These are phyloP conservation scores for Agrypnus murinus DNA, from an alignment of 2,888 invertebrate genomes.

Conservation along the genomic window DNA sequence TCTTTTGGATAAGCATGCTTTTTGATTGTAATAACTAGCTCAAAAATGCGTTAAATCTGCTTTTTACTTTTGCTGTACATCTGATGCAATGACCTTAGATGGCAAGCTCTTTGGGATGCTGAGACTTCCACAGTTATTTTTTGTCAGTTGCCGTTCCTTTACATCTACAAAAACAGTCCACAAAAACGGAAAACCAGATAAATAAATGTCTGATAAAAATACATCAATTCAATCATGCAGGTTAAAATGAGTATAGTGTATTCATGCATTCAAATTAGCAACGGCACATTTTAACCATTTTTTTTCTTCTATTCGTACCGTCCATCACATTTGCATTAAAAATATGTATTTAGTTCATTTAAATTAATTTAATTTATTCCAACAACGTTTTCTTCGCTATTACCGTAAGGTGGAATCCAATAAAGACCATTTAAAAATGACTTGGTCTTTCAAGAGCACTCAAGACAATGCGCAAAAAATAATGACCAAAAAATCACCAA, in stretches of 20 bases:
- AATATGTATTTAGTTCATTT: neutral
- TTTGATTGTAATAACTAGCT: too few species aligned
- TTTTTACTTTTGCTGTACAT: too few species aligned
- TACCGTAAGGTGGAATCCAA: neutral
- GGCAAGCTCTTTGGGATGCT: too few species aligned
- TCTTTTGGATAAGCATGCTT: too few species aligned
- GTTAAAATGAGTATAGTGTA: neutral
- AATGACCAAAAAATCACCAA: neutral
- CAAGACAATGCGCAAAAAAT: neutral
- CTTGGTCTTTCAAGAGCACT: neutral
- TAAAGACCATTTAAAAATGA: neutral
- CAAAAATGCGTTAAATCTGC: too few species aligned
- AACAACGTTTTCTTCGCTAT: neutral
- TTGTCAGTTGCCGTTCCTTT: too few species aligned
- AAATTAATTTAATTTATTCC: conserved; percentile 6
- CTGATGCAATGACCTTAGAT: too few species aligned
- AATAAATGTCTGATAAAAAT: too few species aligned
- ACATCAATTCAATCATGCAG: too few species aligned
- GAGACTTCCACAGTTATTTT: too few species aligned
- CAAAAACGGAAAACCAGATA: too few species aligned
- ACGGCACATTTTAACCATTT: conserved; percentile 2
- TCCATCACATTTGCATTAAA: neutral
- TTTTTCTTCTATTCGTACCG: neutral
- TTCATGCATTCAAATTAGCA: conserved; percentile 13
- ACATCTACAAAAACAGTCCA: too few species aligned